Conservation (phyloP, 2,113 vertebrate species). For the Baryphthengus martii region DNA sequence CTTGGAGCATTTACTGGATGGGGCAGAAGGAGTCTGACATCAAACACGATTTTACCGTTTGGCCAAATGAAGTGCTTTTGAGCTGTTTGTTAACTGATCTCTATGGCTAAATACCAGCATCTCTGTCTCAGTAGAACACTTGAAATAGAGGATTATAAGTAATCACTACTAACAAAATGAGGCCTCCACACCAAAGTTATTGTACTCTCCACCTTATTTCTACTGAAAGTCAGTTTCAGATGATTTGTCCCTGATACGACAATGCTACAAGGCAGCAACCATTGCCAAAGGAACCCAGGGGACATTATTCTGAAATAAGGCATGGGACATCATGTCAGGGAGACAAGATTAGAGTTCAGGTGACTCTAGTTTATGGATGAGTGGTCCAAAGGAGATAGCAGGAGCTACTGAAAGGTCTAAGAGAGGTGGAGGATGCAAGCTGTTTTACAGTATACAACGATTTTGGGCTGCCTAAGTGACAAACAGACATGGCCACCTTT, state of each 20-base stretch:
- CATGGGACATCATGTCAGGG: not conserved
- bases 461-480: not conserved
- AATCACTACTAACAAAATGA: not conserved
- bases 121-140: not conserved
- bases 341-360: not conserved
- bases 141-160: not conserved
- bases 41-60: not conserved
- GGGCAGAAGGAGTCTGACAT: not conserved
- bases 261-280: not conserved
- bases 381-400: not conserved
- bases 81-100: not conserved
- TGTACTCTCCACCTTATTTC: not conserved
- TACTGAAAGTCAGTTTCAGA: not conserved
- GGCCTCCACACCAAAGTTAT: accelerated
- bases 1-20: not conserved
- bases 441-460: not conserved
- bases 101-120: not conserved
- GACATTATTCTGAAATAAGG: not conserved
- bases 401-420: not conserved
- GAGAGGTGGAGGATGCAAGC: not conserved
- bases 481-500: not conserved
- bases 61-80: not conserved
- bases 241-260: not conserved
- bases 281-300: not conserved
- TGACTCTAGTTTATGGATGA: not conserved